Evolutionary conservation across 2,888 invertebrate species (phyloP).

Genomic region (Panopea generosa): DNA sequence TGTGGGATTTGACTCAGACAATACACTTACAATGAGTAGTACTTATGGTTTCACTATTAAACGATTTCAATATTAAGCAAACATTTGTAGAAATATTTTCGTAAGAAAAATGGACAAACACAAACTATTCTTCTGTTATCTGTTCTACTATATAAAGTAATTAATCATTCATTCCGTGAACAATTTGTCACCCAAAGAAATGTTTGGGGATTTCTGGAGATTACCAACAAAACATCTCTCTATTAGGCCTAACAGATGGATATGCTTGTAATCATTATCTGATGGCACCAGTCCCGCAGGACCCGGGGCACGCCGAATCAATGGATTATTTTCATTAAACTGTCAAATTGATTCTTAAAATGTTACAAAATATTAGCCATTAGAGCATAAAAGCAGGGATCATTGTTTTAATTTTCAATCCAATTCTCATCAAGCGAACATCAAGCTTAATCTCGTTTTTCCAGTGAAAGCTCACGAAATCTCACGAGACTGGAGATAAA

Average conservation of each 20-base stretch:
- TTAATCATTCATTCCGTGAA: slow-evolving; percentile 28
- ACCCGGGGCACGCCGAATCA: slow-evolving; percentile 36
- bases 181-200: slow-evolving; percentile 44
- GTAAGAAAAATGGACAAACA: no score
- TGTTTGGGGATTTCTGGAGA: slow-evolving; percentile 15
- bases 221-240: slow-evolving; percentile 31
- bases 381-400: slow-evolving; percentile 55
- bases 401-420: slow-evolving; percentile 66
- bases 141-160: neutral
- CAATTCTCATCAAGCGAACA: slow-evolving; percentile 59
- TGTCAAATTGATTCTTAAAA: slow-evolving; percentile 67
- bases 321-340: slow-evolving; percentile 67
- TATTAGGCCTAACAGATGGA: slow-evolving; percentile 59
- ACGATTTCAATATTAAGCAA: no score
- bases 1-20: no score
- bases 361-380: slow-evolving; percentile 63
- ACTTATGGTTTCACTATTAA: no score
- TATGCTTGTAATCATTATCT: slow-evolving; percentile 38
- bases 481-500: slow-evolving; percentile 63
- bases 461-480: slow-evolving; percentile 46
- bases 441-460: slow-evolving; percentile 53
- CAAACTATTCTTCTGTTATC: no score
- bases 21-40: no score
- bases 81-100: no score
- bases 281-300: slow-evolving; percentile 47